Evolutionary conservation across 2,888 invertebrate species (phyloP), one percentile per base, ranked within the genome.

Genomic region (Trachelus tabidus): DNA sequence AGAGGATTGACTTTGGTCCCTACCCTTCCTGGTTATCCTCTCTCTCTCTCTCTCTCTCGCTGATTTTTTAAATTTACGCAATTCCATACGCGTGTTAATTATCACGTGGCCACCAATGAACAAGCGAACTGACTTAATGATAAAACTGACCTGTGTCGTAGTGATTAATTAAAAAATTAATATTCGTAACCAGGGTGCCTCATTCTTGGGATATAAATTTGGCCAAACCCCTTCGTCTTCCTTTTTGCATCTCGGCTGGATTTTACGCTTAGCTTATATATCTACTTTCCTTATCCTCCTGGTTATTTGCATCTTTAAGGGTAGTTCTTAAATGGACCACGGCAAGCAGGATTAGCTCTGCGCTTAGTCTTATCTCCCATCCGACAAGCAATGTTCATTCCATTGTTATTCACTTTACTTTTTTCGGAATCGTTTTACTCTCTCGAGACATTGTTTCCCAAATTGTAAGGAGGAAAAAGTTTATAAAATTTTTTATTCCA

Each of bases 1-100:
- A 79, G 84, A 81, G 84, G 86, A 89, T 87, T 83, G 86, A 85
- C 85, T 86, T 87, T 85, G 81, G 80, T n/a, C 80, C 80, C 33
- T 30, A 33, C 75, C 78, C 75, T 34, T 12, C 35, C 40, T 12
- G 69, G 40, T 31, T 40, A 15, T 15, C 12, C 31, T 1, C 4
- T 30, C 30, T 11, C 12, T 23, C 69, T 69, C 69, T 69, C 69
- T 12, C 69, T n/a, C 30, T 12, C 4, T 9, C 69, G 34, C 34
- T 9, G 1, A 11, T n/a, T 9, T 69, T 12, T 11, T 37, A 12
- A 68, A 31, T 30, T 35, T 74, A 77, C 77, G 74, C 74, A 69
- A 33, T 69, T 75, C 71, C 35, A 12, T 12, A 37, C 33, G n/a
- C 75, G 77, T 6, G n/a, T 30, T 11, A 33, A 40, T 23, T 23